Evolutionary conservation across 23 tunicate species (phyloP).

Genomic region (Styela clava): DNA sequence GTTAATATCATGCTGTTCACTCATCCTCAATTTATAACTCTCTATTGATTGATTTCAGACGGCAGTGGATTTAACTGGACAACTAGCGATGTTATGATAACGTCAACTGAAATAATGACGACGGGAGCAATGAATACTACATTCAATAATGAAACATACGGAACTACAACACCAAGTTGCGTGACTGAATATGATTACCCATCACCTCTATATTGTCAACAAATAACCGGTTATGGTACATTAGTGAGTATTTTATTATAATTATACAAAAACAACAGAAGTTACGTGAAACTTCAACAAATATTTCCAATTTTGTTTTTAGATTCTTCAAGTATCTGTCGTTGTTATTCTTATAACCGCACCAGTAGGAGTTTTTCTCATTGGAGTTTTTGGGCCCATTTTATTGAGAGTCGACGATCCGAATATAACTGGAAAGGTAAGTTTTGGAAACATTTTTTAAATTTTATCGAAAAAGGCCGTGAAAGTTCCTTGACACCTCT

Average conservation of each 20-base stretch:
- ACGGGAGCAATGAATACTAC: background rate
- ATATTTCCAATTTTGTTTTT: background rate
- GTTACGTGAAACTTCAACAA: background rate
- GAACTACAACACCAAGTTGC: slow-evolving; percentile 5
- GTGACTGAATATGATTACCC: slow-evolving; percentile 9
- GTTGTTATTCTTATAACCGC: slow-evolving; percentile 55
- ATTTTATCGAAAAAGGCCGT: no score
- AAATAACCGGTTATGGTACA: slow-evolving; percentile 6
- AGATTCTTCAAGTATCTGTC: slow-evolving; percentile 75
- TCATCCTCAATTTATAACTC: no score
- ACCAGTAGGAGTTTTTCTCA: slow-evolving; percentile 57
- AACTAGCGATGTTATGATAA: background rate
- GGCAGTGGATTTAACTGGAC: background rate
- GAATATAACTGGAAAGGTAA: slow-evolving; percentile 6
- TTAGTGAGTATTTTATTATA: slow-evolving; percentile 2
- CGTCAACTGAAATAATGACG: background rate
- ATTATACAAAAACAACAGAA: background rate
- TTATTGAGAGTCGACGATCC: slow-evolving; percentile 39
- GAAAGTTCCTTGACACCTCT: no score
- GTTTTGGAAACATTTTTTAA: no score
- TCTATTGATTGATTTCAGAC: no score
- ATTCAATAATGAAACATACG: background rate
- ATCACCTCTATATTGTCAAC: background rate
- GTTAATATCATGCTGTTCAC: no score
- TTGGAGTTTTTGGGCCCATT: slow-evolving; percentile 57